A percentile compares a stretch with the other conserved stretches of the same genome.
These are phyloP conservation scores for Pagetopsis macropterus DNA, from an alignment of 2,797 vertebrate genomes.

Conservation along the genomic window DNA sequence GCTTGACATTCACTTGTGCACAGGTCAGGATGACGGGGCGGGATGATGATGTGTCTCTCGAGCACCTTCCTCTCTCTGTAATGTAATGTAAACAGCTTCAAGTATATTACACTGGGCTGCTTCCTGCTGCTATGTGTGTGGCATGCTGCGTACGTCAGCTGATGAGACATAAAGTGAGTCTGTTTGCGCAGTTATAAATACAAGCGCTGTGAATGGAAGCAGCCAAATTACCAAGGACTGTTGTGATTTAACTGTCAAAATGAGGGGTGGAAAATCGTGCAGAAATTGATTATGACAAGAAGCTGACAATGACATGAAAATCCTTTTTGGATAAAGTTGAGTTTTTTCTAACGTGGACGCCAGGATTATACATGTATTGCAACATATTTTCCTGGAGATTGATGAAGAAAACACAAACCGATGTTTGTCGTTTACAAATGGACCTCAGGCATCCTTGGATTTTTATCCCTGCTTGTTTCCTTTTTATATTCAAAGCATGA, in stretches of 20 bases:
- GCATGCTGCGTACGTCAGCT: constrained; percentile 77
- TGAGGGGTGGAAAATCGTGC: constrained; percentile 61
- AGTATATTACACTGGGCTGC: constrained; percentile 75
- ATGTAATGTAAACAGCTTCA: constrained; percentile 76
- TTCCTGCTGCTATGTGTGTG: constrained; percentile 81
- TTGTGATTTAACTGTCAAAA: constrained; percentile 73
- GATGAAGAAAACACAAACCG: constrained; percentile 47
- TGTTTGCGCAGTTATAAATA: constrained; percentile 78
- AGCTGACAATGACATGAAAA: constrained; percentile 71
- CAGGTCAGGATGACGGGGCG: constrained; percentile 73
- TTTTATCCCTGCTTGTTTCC: constrained; percentile 49
- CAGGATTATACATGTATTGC: constrained; percentile 44
- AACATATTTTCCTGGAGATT: constrained; percentile 50
- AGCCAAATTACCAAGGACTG: constrained; percentile 73
- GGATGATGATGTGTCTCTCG: constrained; percentile 72
- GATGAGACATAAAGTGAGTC: constrained; percentile 75
- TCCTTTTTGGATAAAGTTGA: constrained; percentile 55
- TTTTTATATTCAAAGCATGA: constrained; percentile 39
- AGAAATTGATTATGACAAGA: constrained; percentile 64
- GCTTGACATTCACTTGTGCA: constrained; percentile 77
- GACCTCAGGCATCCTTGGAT: constrained; percentile 50
- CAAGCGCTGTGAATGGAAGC: constrained; percentile 64
- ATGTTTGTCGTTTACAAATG: constrained; percentile 51
- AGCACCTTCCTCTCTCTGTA: constrained; percentile 68
- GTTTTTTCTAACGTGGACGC: constrained; percentile 39